These are phyloP conservation scores for Himalopsyche japonica DNA, from an alignment of 2,888 invertebrate genomes.

Conservation along the genomic window DNA sequence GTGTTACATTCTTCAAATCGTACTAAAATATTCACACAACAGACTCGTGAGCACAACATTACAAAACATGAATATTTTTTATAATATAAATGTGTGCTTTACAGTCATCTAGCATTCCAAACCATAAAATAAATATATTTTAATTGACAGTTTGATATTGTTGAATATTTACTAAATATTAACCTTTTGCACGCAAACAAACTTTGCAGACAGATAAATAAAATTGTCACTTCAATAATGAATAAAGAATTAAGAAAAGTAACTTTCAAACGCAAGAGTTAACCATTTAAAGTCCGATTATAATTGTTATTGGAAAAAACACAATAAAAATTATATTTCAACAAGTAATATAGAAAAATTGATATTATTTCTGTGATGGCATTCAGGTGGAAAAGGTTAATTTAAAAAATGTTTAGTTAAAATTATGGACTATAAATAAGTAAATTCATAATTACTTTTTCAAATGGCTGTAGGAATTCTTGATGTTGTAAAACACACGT, in stretches of 20 bases:
- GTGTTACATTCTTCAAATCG: background rate
- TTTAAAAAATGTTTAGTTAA: background rate
- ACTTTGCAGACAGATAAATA: too few species aligned
- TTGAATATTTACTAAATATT: background rate
- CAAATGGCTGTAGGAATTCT: constrained; percentile 30
- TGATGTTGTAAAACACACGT: constrained; percentile 33
- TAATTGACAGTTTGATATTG: background rate
- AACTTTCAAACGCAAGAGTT: too few species aligned
- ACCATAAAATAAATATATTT: constrained; percentile 5
- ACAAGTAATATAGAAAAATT: too few species aligned
- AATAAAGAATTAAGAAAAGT: too few species aligned
- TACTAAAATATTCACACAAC: background rate
- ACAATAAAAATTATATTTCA: too few species aligned
- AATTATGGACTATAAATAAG: background rate
- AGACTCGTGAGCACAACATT: background rate
- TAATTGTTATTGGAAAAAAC: too few species aligned
- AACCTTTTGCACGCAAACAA: too few species aligned
- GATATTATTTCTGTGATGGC: too few species aligned
- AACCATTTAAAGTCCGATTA: too few species aligned
- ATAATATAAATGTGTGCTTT: constrained; percentile 41
- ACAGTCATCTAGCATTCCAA: constrained; percentile 59
- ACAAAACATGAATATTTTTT: background rate
- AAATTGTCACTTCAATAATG: too few species aligned
- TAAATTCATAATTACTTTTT: constrained; percentile 11
- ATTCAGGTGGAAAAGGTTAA: too few species aligned